A percentile compares a stretch with the other conserved stretches of the same genome.
Evolutionary conservation across 92 coral and sea anemone genomes (phyloP).

Genomic region (Chrysogorgia sp.): DNA sequence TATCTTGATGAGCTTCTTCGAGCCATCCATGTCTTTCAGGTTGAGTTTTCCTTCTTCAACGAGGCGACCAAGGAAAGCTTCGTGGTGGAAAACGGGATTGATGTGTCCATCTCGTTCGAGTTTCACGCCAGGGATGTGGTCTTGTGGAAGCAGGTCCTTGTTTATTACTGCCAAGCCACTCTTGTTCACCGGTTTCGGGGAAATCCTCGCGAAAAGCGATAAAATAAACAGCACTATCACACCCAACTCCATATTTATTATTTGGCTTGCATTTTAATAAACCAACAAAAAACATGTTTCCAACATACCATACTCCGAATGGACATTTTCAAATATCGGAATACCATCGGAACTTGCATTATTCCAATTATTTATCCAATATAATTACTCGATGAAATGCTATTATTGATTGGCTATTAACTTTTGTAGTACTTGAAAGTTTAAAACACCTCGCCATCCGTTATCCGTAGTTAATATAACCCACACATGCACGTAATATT

Average conservation of each 20-base stretch:
- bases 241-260: slow-evolving; percentile 1
- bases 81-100: slow-evolving; percentile 91
- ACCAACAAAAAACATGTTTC: too few relatives aligned
- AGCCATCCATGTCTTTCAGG: slow-evolving; percentile 83
- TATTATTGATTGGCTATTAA: too few relatives aligned
- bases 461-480: too few relatives aligned
- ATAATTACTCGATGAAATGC: too few relatives aligned
- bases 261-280: neutral
- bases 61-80: slow-evolving; percentile 91
- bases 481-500: too few relatives aligned
- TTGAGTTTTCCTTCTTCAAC: slow-evolving; percentile 79
- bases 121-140: slow-evolving; percentile 85
- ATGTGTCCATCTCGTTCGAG: slow-evolving; percentile 95
- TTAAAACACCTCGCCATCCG: too few relatives aligned
- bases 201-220: neutral
- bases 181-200: slow-evolving; percentile 34
- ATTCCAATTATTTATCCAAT: too few relatives aligned
- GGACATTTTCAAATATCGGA: too few relatives aligned
- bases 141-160: slow-evolving; percentile 75
- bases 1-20: slow-evolving; percentile 81
- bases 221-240: slow-evolving; percentile 14
- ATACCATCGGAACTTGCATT: too few relatives aligned
- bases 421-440: too few relatives aligned
- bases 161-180: slow-evolving; percentile 41
- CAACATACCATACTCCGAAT: too few relatives aligned